These are phyloP conservation scores for Pipistrellus pipistrellus DNA, from an alignment of 2,797 vertebrate species.

Conservation along the genomic window DNA sequence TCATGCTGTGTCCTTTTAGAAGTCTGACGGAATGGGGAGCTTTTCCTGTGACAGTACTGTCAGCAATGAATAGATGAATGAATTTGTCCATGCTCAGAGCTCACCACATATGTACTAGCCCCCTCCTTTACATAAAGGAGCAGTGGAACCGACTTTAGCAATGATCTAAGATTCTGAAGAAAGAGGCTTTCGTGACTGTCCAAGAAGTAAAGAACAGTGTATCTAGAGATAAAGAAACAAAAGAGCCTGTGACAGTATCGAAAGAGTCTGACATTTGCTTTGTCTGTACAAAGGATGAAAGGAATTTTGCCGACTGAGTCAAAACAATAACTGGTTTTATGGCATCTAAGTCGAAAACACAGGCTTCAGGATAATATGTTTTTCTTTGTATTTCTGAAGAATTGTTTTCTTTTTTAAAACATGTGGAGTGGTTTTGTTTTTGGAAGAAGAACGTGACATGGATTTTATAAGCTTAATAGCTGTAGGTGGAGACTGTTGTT, in stretches of 20 bases:
- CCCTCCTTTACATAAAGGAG: slow-evolving; percentile 82
- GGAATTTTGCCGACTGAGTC: slow-evolving; percentile 82
- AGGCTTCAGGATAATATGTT: slow-evolving; percentile 63
- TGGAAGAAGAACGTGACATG: slow-evolving; percentile 86
- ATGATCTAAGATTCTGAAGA: slow-evolving; percentile 75
- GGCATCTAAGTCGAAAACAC: slow-evolving; percentile 62
- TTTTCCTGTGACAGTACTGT: slow-evolving; percentile 83
- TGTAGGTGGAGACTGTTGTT: slow-evolving; percentile 83
- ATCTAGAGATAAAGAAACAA: slow-evolving; percentile 88
- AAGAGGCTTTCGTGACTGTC: slow-evolving; percentile 77
- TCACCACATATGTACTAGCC: slow-evolving; percentile 85
- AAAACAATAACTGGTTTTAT: slow-evolving; percentile 81
- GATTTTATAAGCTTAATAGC: slow-evolving; percentile 85
- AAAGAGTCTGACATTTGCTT: slow-evolving; percentile 87
- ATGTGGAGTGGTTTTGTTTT: slow-evolving; percentile 78
- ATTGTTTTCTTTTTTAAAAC: slow-evolving; percentile 74
- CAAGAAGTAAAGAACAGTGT: slow-evolving; percentile 80
- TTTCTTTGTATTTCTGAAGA: slow-evolving; percentile 74
- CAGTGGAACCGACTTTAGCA: slow-evolving; percentile 74
- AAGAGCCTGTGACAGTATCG: slow-evolving; percentile 85
- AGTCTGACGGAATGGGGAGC: slow-evolving; percentile 82
- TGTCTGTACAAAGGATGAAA: slow-evolving; percentile 85
- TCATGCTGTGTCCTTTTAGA: slow-evolving; percentile 73
- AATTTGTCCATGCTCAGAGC: slow-evolving; percentile 84
- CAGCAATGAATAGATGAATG: slow-evolving; percentile 87